These are phyloP conservation scores for Argyrosomus regius DNA, from an alignment of 2,797 vertebrate genomes.

Conservation along the genomic window DNA sequence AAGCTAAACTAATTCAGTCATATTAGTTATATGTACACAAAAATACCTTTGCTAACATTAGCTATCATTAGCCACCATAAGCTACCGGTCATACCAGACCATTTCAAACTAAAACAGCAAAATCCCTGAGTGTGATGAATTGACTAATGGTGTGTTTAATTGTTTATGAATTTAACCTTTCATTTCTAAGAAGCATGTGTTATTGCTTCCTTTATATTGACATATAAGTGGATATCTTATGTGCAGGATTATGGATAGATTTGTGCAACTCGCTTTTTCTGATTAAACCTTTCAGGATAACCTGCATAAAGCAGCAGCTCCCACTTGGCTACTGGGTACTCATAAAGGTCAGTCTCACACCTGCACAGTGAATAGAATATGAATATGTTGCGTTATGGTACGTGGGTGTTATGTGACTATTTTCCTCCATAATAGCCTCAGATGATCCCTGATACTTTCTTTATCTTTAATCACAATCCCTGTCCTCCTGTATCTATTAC, in stretches of 20 bases:
- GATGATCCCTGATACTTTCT: not conserved
- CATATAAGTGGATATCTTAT: not conserved
- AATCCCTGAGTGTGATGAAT: too few relatives aligned
- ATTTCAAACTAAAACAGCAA: not conserved
- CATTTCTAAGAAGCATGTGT: not conserved
- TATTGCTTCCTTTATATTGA: not conserved
- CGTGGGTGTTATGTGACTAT: not conserved
- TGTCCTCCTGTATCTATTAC: not conserved
- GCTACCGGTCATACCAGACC: not conserved
- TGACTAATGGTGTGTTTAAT: not conserved
- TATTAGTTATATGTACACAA: not conserved
- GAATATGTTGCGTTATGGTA: not conserved
- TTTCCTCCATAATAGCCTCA: slow-evolving; percentile 10
- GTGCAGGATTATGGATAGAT: not conserved
- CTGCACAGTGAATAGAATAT: not conserved
- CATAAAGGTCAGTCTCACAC: not conserved
- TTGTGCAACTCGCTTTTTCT: not conserved
- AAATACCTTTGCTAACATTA: too few relatives aligned
- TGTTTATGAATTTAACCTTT: not conserved
- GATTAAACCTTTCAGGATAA: not conserved
- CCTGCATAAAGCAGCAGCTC: not conserved
- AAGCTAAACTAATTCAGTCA: not conserved
- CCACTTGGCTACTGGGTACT: not conserved
- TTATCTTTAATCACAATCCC: slow-evolving; percentile 10
- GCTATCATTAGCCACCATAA: too few relatives aligned